These are phyloP conservation scores for Nesoenas mayeri DNA, from an alignment of 2,113 vertebrate species.

Conservation along the genomic window DNA sequence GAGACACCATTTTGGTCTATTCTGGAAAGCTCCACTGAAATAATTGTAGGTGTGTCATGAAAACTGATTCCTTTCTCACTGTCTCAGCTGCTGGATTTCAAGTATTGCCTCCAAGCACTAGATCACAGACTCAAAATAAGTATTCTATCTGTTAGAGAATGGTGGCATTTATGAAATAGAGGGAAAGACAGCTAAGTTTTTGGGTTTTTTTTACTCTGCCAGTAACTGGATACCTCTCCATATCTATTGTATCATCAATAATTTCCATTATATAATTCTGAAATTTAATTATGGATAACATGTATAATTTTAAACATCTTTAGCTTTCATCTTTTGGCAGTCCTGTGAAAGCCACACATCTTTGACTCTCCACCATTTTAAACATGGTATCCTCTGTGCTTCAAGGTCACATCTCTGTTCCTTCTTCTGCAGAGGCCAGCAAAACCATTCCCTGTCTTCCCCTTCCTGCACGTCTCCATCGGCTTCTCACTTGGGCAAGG, in stretches of 20 bases:
- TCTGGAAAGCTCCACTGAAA: neutral
- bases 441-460: neutral
- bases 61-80: neutral
- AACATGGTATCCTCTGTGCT: neutral
- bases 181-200: neutral
- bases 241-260: constrained; percentile 15
- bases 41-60: neutral
- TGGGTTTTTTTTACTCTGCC: neutral
- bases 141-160: neutral
- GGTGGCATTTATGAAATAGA: neutral
- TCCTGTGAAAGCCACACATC: constrained; percentile 9
- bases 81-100: neutral
- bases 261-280: constrained; percentile 27
- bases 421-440: neutral
- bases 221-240: neutral
- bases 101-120: neutral
- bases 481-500: neutral
- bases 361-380: neutral
- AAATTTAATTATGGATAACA: constrained; percentile 23
- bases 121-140: neutral
- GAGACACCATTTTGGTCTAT: neutral
- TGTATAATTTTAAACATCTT: constrained; percentile 30
- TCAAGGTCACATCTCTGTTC: neutral
- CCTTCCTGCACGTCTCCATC: neutral
- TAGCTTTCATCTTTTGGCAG: constrained; percentile 7